A percentile compares a stretch with the other conserved stretches of the same genome.
Evolutionary conservation across 2,113 vertebrate genomes (phyloP).

Genomic region (Sakesphorus luctuosus): DNA sequence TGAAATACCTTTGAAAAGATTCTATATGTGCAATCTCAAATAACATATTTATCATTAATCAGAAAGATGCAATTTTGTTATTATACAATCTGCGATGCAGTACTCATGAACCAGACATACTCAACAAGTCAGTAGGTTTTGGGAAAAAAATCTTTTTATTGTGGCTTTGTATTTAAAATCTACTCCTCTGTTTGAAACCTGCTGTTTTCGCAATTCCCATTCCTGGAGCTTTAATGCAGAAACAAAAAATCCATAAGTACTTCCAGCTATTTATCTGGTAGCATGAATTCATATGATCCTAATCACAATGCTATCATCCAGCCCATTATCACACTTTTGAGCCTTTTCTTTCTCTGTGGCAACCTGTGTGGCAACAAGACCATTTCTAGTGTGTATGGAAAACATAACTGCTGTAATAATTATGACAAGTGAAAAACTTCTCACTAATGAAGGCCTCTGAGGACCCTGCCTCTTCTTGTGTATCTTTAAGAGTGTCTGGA

Average conservation of each 20-base stretch:
- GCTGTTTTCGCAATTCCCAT: neutral
- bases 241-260: neutral
- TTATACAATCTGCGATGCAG: neutral
- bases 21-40: neutral
- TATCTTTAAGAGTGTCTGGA: neutral
- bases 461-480: neutral
- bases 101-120: neutral
- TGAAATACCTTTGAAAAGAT: neutral
- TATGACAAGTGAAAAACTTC: neutral
- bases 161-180: neutral
- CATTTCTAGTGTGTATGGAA: neutral
- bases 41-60: neutral
- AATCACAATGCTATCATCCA: neutral
- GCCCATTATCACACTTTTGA: neutral
- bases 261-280: neutral
- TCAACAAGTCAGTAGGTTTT: neutral
- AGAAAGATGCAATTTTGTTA: neutral
- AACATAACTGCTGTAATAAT: neutral
- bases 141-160: neutral
- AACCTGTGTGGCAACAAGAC: neutral
- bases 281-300: neutral
- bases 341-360: neutral
- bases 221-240: neutral
- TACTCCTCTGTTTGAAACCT: neutral
- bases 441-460: neutral